Evolutionary conservation across 35 echinoderm and acorn worm genomes (phyloP), one percentile per base, ranked within the genome.

Genomic region (Ophiothrix spiculata): DNA sequence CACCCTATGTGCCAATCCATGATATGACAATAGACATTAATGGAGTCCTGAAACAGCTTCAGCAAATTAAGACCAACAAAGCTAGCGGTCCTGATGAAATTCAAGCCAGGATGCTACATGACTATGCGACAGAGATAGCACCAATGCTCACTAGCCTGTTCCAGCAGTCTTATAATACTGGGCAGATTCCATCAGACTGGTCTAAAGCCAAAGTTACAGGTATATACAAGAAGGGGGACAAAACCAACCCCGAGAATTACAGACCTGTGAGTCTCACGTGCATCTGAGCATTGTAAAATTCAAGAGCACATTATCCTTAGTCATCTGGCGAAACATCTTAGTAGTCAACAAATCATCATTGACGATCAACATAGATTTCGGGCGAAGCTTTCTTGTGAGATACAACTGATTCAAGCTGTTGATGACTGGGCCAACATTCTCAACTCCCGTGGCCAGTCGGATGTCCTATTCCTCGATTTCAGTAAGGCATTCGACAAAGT

Each of bases 181-280:
- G 88, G 23, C 33, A 83, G 45, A 74, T 84, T 35, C 88, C 88
- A 37, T 21, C 39, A 28, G 88, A 88, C 73, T 90, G 80, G 88
- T 0, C 33, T 21, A 74, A 75, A 35, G 83, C 83, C 12, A 74
- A 38, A 32, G 69, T 85, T 31, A 64, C 56, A 35, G 36, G 33
- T 4, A 84, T 90, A 28, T 90, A 38, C 35, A 90, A 83, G 79
- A 90, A 84, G n/a, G 88, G 88, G 46, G 46, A 90, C 29, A 84
- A 78, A 31, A 64, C 40, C 78, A 84, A 85, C 34, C 77, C 87
- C 31, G 78, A 81, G 36, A 89, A 83, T 37, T 89, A 89, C 19
- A 23, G 78, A 17, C 79, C 87, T 0, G 36, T 83, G 6, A 64
- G 41, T 82, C 60, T 89, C 0, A 89, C 79, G 19, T 83, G 87